Evolutionary conservation across 2,797 vertebrate species (phyloP).

Genomic region (Anolis apletophallus): DNA sequence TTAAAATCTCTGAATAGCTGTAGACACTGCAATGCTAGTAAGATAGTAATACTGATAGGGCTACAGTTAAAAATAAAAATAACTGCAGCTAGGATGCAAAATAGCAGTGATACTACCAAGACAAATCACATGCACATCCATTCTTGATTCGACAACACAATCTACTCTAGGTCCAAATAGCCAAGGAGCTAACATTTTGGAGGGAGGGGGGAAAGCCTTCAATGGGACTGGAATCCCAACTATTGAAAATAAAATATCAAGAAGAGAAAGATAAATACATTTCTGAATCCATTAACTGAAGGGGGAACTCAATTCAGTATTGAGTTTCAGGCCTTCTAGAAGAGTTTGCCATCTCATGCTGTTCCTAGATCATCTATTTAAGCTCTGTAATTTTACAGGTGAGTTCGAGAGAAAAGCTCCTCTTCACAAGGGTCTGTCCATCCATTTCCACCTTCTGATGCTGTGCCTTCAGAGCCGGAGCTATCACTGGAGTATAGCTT

Average conservation of each 20-base stretch:
- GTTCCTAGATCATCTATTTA: conserved; percentile 59
- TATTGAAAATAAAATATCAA: conserved; percentile 80
- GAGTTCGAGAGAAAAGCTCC: conserved; percentile 84
- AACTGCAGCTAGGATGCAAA: conserved; percentile 82
- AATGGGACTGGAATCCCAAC: conserved; percentile 80
- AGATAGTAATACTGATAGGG: conserved; percentile 75
- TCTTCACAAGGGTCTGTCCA: conserved; percentile 79
- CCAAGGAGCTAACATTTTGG: conserved; percentile 78
- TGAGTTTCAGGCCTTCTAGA: conserved; percentile 84
- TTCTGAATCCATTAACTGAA: conserved; percentile 87
- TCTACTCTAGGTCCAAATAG: conserved; percentile 89
- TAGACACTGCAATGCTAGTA: conserved; percentile 75
- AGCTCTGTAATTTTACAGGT: conserved; percentile 81
- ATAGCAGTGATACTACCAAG: conserved; percentile 86
- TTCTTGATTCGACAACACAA: conserved; percentile 87
- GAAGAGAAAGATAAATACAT: conserved; percentile 86
- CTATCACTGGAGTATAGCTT: conserved; percentile 83
- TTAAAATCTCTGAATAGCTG: conserved; percentile 82
- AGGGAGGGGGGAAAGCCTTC: conserved; percentile 58
- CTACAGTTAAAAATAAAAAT: conserved; percentile 78
- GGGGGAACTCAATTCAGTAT: conserved; percentile 84
- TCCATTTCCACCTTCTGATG: conserved; percentile 79
- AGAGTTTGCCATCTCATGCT: conserved; percentile 78
- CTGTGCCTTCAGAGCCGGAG: conserved; percentile 82
- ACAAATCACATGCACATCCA: conserved; percentile 93